Evolutionary conservation across 2,113 vertebrate genomes (phyloP), one percentile per base, ranked within the genome.

Genomic region (Corythornis cristatus): DNA sequence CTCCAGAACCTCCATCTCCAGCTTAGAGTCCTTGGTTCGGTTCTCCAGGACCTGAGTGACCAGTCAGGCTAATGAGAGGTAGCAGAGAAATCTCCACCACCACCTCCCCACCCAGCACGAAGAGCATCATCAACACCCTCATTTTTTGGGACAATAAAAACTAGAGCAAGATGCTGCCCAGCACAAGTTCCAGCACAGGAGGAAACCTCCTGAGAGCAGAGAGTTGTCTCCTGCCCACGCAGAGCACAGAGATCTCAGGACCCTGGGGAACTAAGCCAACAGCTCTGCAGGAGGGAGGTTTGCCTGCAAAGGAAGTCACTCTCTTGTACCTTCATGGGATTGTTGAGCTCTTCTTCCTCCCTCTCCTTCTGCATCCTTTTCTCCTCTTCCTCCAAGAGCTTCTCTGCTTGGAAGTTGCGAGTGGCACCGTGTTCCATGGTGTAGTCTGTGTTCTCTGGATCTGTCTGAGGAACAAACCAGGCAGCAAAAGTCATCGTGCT

Each of bases 1-100:
- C 97, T 99, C 99, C 97, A 99, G 95, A 21, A 99, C 98, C 94
- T 99, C 99, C 99, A 99, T 99, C 95, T 99, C 99, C 97, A 99
- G 97, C 94, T 99, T 99, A 10, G 99, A 99, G 96, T 99, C 99
- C 84, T 99, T 99, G 19, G 99, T 99, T 31, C 99, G 97, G 93
- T 99, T 99, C 97, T 99, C 99, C 92, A 99, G 95, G 64, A 99
- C 99, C 99, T 99, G 92, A 4, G 18, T 0, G 33, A 56, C 15
- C 35, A 53, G 6, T 12, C 1, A 6, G 70, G 50, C 6, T 66
- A 42, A 20, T 0, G 12, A 7, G 37, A 86, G 26, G 21, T 4
- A 70, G 77, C 61, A 67, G 46, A 71, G 26, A 31, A 70, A 7
- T 5, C 23, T 75, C 40, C 13, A 35, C 6, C 26, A 20, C 25